These are phyloP conservation scores for Drosophila prostipennis DNA, from an alignment of 2,888 invertebrate species.

Conservation along the genomic window DNA sequence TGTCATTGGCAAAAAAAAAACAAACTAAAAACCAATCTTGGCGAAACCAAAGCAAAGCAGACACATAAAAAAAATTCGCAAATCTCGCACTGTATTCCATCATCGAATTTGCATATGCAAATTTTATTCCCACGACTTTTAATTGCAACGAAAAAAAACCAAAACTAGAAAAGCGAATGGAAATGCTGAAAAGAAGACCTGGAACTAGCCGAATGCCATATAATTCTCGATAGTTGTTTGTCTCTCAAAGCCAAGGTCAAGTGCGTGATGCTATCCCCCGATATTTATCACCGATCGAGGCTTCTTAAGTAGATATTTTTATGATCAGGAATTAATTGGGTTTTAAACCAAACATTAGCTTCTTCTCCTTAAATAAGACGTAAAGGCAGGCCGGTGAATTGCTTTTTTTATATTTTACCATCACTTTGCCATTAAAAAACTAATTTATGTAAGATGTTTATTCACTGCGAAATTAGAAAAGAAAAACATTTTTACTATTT, in stretches of 20 bases:
- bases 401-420: background rate
- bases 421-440: background rate
- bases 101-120: constrained; percentile 70
- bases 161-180: constrained; percentile 23
- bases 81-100: constrained; percentile 44
- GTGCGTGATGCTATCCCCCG: constrained; percentile 27
- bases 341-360: background rate
- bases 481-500: background rate
- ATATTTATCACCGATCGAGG: constrained; percentile 13
- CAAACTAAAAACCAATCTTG: background rate
- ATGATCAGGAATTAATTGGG: background rate
- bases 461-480: background rate
- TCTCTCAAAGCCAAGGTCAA: constrained; percentile 33
- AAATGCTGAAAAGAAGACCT: constrained; percentile 29
- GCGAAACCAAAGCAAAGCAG: constrained; percentile 28
- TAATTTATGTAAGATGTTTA: background rate
- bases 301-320: constrained; percentile 6
- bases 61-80: constrained; percentile 25
- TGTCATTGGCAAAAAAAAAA: constrained; percentile 47
- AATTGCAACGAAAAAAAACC: constrained; percentile 49
- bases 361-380: background rate
- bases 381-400: no score
- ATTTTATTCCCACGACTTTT: constrained; percentile 76
- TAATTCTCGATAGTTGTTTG: constrained; percentile 52
- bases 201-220: constrained; percentile 17